These are phyloP conservation scores for Nasua narica DNA, from an alignment of 2,797 vertebrate species.

Conservation along the genomic window DNA sequence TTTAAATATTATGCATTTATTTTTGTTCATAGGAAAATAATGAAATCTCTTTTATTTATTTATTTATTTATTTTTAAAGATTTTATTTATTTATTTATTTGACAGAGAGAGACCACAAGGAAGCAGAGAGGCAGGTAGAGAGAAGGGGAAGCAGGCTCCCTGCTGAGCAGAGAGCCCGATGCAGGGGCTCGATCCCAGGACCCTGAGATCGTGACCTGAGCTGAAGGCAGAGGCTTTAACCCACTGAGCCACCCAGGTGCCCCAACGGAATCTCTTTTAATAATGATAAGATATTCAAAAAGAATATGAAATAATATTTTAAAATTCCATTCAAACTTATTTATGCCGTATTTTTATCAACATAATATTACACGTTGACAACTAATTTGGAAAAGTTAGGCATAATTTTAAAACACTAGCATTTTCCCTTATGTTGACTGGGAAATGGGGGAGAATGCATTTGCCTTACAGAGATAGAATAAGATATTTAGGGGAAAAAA, in stretches of 20 bases:
- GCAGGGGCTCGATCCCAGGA: too few species aligned
- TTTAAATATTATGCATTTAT: neutral
- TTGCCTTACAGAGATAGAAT: neutral
- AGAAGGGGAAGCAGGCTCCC: too few species aligned
- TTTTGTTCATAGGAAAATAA: neutral
- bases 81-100: too few species aligned
- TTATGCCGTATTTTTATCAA: neutral
- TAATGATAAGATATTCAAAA: neutral
- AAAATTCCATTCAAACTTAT: neutral
- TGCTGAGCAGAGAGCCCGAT: too few species aligned
- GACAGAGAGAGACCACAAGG: too few species aligned
- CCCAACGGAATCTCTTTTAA: too few species aligned
- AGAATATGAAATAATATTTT: neutral
- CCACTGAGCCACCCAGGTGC: too few species aligned
- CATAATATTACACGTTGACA: neutral
- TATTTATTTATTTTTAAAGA: too few species aligned
- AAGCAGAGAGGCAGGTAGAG: too few species aligned
- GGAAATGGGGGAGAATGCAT: neutral
- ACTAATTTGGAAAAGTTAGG: neutral
- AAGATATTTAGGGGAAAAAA: too few species aligned
- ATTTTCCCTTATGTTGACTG: neutral
- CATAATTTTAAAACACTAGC: neutral
- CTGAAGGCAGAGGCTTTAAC: too few species aligned
- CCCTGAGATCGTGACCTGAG: too few species aligned
- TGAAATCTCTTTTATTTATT: neutral